Percentiles rank a stretch among this genome's conserved stretches.
phyloP scores from a whole-genome alignment of 1,140 invertebrate genomes.

The Drosophila auraria region DNA sequence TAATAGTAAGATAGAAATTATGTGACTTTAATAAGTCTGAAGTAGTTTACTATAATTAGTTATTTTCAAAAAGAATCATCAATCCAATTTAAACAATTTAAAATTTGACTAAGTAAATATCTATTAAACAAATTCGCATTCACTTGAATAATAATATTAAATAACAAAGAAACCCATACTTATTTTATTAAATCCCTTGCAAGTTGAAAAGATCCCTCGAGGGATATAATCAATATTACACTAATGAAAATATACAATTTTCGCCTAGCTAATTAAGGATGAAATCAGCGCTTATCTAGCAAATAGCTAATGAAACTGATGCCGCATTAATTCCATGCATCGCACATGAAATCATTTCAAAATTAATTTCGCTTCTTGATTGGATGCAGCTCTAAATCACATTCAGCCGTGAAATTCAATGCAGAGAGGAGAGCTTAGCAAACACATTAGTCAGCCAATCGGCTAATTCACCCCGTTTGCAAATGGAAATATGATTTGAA shows the following conservation, averaged over 20 bases:
- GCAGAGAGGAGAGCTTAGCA: slow-evolving; percentile 23
- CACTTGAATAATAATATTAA: background rate
- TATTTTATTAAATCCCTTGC: no score
- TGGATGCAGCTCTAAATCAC: slow-evolving; percentile 28
- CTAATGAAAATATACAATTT: background rate
- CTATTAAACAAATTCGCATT: background rate
- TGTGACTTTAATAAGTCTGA: no score
- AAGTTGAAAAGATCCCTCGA: no score
- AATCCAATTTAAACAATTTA: background rate
- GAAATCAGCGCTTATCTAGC: background rate
- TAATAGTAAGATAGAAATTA: no score
- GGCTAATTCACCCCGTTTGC: slow-evolving; percentile 17
- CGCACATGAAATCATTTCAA: slow-evolving; percentile 5
- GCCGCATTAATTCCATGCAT: background rate
- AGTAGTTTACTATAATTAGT: no score
- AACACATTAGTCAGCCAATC: slow-evolving; percentile 32
- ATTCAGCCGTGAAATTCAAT: slow-evolving; percentile 33
- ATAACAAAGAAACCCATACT: background rate
- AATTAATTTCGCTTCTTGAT: slow-evolving; percentile 16
- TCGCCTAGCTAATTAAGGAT: background rate
- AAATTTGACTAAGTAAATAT: background rate
- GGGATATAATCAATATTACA: background rate
- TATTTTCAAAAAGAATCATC: no score
- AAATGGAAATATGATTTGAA: slow-evolving; percentile 36
- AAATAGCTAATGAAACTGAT: background rate